A percentile compares a stretch with the other conserved stretches of the same genome.
phyloP scores from a whole-genome alignment of 2,888 invertebrate species.

The Petrophora chlorosata region DNA sequence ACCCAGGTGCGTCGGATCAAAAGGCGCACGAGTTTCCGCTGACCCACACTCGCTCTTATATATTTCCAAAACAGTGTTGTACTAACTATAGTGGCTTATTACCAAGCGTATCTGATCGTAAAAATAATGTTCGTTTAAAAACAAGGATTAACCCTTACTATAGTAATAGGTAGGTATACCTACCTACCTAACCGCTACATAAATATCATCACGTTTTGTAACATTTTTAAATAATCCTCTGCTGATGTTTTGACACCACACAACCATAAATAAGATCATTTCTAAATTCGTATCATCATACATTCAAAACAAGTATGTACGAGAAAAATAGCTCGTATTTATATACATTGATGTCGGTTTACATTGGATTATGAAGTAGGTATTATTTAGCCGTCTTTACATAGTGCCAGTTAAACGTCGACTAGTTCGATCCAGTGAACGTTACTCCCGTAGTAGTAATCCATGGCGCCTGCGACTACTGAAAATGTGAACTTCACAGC shows the following conservation, averaged over 20 bases:
- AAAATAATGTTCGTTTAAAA: neutral
- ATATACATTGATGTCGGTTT: slow-evolving; percentile 12
- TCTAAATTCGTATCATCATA: slow-evolving; percentile 10
- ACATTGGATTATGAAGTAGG: slow-evolving; percentile 13
- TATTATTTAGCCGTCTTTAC: slow-evolving; percentile 11
- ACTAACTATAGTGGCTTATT: no score
- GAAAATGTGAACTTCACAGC: slow-evolving; percentile 8
- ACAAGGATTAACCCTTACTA: no score
- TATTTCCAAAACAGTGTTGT: no score
- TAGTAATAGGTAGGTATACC: no score
- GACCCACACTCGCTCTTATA: no score
- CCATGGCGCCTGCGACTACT: neutral
- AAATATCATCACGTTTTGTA: slow-evolving; percentile 16
- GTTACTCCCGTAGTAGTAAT: slow-evolving; percentile 14
- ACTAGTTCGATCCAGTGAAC: slow-evolving; percentile 11
- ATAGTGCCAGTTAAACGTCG: slow-evolving; percentile 7
- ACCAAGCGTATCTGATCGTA: no score
- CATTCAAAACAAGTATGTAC: slow-evolving; percentile 18
- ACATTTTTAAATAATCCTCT: slow-evolving; percentile 21
- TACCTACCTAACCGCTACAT: slow-evolving; percentile 8
- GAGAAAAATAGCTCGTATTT: slow-evolving; percentile 16
- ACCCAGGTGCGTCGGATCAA: no score
- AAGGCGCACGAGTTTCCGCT: no score
- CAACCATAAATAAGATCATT: slow-evolving; percentile 18
- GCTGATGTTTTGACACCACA: slow-evolving; percentile 21